Evolutionary conservation across 2,113 vertebrate species (phyloP).

Genomic region (Lichenostomus cassidix): DNA sequence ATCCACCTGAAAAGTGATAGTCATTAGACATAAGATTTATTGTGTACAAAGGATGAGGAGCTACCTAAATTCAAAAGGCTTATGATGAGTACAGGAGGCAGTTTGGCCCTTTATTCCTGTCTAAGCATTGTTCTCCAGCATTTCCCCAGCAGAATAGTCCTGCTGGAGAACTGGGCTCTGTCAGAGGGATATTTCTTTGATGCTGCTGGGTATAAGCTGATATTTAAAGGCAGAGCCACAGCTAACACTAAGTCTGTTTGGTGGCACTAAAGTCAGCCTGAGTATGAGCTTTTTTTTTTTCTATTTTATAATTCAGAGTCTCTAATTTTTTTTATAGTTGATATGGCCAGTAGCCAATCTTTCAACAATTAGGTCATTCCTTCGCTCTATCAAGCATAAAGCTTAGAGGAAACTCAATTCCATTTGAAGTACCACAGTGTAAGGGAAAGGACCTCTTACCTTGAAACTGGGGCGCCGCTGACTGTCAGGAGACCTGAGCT

Average conservation of each 20-base stretch:
- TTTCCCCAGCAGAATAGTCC: not conserved
- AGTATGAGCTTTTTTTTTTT: not conserved
- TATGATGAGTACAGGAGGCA: not conserved
- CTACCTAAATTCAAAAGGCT: not conserved
- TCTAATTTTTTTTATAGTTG: not conserved
- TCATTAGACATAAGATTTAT: not conserved
- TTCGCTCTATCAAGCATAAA: not conserved
- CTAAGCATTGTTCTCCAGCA: not conserved
- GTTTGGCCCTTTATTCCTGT: not conserved
- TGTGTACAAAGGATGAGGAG: not conserved
- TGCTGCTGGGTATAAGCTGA: not conserved
- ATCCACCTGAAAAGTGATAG: not conserved
- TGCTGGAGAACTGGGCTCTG: not conserved
- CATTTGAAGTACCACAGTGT: not conserved
- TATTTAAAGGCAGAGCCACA: not conserved
- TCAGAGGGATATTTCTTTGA: not conserved
- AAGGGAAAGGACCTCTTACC: not conserved
- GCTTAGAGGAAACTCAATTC: conserved; percentile 9
- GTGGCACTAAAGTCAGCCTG: not conserved
- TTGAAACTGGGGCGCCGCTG: not conserved
- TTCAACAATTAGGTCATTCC: not conserved
- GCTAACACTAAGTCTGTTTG: not conserved
- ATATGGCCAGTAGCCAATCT: not conserved
- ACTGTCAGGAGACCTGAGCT: not conserved
- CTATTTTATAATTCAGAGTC: not conserved